Evolutionary conservation across 2,888 invertebrate genomes (phyloP).

Genomic region (Andrena trimmerana): DNA sequence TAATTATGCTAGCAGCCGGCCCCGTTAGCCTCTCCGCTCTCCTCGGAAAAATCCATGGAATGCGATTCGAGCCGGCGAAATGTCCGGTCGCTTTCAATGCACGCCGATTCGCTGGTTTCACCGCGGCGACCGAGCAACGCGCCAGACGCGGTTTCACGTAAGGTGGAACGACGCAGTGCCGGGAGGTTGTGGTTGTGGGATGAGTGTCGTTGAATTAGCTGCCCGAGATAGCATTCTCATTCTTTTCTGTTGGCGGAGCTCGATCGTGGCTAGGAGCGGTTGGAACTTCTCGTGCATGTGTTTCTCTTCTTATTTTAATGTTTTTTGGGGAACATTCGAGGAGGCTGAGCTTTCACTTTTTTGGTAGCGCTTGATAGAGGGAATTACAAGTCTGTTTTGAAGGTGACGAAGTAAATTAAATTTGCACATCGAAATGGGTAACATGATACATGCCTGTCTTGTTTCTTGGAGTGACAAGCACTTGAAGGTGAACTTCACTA

Average conservation of each 20-base stretch:
- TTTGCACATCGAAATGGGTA: too few relatives aligned
- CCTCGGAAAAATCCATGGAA: conserved; percentile 52
- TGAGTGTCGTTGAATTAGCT: conserved; percentile 20
- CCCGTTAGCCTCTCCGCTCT: conserved; percentile 39
- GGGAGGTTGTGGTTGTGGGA: neutral
- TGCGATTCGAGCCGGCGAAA: conserved; percentile 53
- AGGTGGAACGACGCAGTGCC: neutral
- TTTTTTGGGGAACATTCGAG: too few relatives aligned
- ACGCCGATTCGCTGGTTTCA: conserved; percentile 23
- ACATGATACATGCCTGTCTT: too few relatives aligned
- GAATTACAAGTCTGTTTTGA: too few relatives aligned
- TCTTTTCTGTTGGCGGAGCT: conserved; percentile 4
- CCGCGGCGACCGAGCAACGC: conserved; percentile 12
- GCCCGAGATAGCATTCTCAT: neutral
- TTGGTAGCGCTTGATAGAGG: too few relatives aligned
- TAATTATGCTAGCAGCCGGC: conserved; percentile 56
- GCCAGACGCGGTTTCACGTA: conserved; percentile 1
- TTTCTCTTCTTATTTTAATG: too few relatives aligned
- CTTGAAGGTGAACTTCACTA: too few relatives aligned
- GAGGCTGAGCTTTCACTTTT: too few relatives aligned
- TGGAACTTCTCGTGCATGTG: too few relatives aligned
- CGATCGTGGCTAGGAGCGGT: neutral
- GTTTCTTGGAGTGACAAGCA: too few relatives aligned
- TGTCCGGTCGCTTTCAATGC: conserved; percentile 44
- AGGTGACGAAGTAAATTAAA: too few relatives aligned